Evolutionary conservation across 2,113 vertebrate genomes (phyloP), one percentile per base, ranked within the genome.

Genomic region (Callospermophilus lateralis): DNA sequence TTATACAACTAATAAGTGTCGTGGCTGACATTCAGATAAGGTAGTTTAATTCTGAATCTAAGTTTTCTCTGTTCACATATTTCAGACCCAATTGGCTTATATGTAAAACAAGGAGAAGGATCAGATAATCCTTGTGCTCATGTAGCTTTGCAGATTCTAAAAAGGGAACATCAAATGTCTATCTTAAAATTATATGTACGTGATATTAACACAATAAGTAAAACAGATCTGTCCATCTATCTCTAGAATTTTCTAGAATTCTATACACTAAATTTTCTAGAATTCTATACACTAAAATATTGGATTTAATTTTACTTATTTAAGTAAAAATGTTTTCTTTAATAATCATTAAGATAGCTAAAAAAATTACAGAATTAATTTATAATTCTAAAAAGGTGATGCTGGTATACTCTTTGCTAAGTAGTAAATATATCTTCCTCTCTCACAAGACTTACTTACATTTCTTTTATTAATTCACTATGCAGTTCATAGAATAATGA

Each of bases 381-480:
- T 85, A 19, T 90, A 80, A 90, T 78, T 90, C 61, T 96, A 48
- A 94, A 89, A 26, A 68, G 63, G 53, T 34, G 11, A 92, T 63
- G 2, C n/a, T 30, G 22, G 9, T 55, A 30, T 37, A 78, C 15
- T 86, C 9, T 85, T 94, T 83, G 61, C 48, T 86, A 92, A 51
- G 20, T 19, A 91, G 26, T 94, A 93, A 74, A 93, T 74, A 65
- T 16, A 83, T 9, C 19, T 83, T 79, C 24, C 22, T 74, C 8
- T 96, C 37, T 92, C 37, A 81, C 65, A 80, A 78, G 53, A 28
- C 8, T 53, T 55, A 79, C 3, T 83, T 39, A 61, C 84, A 90
- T 96, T 97, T 93, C 83, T 87, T 96, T 91, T 96, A 93, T 87
- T 95, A 95, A 94, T 97, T 93, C 73, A 84, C 89, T 85, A 84